Evolutionary conservation across 2,888 invertebrate species (phyloP).

Genomic region (Tyria jacobaeae): DNA sequence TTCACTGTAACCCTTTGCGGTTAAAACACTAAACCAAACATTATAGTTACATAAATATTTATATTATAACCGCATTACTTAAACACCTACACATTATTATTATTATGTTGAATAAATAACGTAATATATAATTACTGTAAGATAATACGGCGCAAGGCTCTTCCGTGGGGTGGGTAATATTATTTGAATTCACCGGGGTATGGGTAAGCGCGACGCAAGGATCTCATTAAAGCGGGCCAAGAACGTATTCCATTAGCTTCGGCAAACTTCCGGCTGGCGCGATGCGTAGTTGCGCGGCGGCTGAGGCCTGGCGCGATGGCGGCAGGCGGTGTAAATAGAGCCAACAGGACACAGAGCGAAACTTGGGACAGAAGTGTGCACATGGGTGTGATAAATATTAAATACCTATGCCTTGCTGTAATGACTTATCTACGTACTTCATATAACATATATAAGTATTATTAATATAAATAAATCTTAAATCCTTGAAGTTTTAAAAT

Average conservation of each 20-base stretch:
- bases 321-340: neutral
- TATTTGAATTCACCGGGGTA: conserved; percentile 44
- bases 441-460: neutral
- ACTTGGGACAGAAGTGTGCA: neutral
- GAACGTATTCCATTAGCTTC: conserved; percentile 75
- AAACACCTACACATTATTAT: neutral
- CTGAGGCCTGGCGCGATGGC: conserved; percentile 17
- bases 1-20: neutral
- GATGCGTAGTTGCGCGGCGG: conserved; percentile 74
- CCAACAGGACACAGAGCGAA: conserved; percentile 9
- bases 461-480: neutral
- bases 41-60: neutral
- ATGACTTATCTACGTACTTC: neutral
- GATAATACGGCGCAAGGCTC: conserved; percentile 34
- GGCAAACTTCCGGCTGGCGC: conserved; percentile 75
- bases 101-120: neutral
- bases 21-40: neutral
- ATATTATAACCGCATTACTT: neutral
- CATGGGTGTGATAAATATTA: neutral
- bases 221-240: conserved; percentile 63
- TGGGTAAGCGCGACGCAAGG: conserved; percentile 45
- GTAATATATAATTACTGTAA: conserved; percentile 6
- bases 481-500: neutral
- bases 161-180: conserved; percentile 33
- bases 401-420: neutral